Evolutionary conservation across 2,113 vertebrate genomes (phyloP).

Genomic region (Piprites chloris): DNA sequence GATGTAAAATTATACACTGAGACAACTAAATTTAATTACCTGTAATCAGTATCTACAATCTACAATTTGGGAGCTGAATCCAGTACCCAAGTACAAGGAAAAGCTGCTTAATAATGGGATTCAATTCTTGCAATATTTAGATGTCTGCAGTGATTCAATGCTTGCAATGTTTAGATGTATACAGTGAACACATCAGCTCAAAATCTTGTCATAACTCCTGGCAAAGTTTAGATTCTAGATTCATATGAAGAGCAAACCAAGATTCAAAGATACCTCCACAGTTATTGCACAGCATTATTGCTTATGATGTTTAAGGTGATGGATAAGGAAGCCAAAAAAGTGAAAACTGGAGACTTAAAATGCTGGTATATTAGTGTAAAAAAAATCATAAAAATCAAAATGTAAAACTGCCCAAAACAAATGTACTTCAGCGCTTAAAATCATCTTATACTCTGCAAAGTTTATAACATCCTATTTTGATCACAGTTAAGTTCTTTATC

Average conservation of each 20-base stretch:
- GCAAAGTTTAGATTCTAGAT: neutral
- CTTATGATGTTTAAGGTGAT: neutral
- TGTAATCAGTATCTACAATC: neutral
- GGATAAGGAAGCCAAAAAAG: neutral
- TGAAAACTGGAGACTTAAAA: neutral
- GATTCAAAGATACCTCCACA: neutral
- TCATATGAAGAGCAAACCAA: neutral
- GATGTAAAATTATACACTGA: neutral
- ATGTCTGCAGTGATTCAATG: neutral
- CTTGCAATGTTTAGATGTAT: neutral
- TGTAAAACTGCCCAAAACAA: neutral
- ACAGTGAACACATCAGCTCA: neutral
- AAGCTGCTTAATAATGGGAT: neutral
- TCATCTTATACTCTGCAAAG: neutral
- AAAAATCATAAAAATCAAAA: neutral
- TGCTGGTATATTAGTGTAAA: neutral
- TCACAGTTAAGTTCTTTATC: constrained; percentile 4
- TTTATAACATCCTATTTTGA: neutral
- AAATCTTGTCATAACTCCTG: neutral
- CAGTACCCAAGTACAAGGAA: neutral
- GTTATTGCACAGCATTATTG: neutral
- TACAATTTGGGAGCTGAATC: neutral
- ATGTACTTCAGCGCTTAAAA: neutral
- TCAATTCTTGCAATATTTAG: neutral
- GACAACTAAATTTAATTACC: neutral